A percentile compares a stretch with the other conserved stretches of the same genome.
Evolutionary conservation across 2,888 invertebrate genomes (phyloP).

Genomic region (Rotaria magnacalcarata): DNA sequence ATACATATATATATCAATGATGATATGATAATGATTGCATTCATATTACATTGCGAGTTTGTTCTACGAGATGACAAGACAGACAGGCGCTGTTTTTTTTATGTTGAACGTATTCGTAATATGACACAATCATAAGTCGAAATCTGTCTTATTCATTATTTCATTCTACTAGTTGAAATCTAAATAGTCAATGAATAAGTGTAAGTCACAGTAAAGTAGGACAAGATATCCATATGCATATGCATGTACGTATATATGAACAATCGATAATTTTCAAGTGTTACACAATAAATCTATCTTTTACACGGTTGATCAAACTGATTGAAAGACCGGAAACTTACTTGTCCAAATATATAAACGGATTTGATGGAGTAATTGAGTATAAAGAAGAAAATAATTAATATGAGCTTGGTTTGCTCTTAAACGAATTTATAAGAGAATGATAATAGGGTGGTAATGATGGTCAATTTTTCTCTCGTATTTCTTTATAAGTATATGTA

Average conservation of each 20-base stretch:
- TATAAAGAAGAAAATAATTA: neutral
- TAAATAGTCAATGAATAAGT: neutral
- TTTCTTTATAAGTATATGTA: neutral
- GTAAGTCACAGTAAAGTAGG: neutral
- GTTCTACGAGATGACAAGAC: conserved; percentile 1
- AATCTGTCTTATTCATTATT: conserved; percentile 15
- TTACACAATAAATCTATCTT: neutral
- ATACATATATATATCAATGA: neutral
- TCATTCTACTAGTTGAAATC: neutral
- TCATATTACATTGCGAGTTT: neutral
- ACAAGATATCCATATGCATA: neutral
- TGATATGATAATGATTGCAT: conserved; percentile 11
- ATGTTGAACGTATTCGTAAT: neutral
- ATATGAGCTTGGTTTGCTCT: neutral
- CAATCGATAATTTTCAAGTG: neutral
- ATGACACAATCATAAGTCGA: conserved; percentile 12
- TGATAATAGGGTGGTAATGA: neutral
- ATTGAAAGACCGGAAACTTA: neutral
- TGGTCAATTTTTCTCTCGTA: neutral
- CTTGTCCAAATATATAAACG: neutral
- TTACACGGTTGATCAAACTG: neutral
- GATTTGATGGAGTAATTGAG: neutral
- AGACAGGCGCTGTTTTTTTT: conserved; percentile 14
- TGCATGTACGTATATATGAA: neutral
- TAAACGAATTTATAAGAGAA: neutral